phyloP scores from a whole-genome alignment of 2,888 invertebrate species.

The Unio pictorum region DNA sequence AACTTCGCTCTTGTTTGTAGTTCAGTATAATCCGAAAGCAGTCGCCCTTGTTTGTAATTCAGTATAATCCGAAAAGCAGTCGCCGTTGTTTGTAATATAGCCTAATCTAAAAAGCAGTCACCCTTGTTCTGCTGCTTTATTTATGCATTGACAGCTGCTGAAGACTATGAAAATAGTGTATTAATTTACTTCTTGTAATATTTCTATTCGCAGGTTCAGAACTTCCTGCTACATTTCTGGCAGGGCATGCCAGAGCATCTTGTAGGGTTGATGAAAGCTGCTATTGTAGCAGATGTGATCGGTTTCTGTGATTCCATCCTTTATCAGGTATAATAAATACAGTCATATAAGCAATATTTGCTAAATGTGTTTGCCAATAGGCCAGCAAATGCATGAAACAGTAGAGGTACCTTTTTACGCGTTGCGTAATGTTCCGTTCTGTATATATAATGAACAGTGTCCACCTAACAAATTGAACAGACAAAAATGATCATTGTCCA shows the following conservation, averaged over 20 bases:
- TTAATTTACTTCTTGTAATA: neutral
- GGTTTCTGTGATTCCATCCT: constrained; percentile 70
- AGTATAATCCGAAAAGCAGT: too few species aligned
- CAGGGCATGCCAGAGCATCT: constrained; percentile 72
- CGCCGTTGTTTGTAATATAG: too few species aligned
- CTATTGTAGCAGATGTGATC: constrained; percentile 64
- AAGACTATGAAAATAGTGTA: neutral
- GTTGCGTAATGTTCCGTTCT: neutral
- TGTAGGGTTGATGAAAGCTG: constrained; percentile 56
- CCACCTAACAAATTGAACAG: too few species aligned
- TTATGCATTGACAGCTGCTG: too few species aligned
- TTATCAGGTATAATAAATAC: constrained; percentile 63
- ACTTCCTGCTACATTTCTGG: constrained; percentile 71
- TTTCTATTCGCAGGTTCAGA: constrained; percentile 60
- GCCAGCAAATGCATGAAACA: neutral
- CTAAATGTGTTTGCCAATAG: neutral
- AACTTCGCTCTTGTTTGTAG: too few species aligned
- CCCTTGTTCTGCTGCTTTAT: too few species aligned
- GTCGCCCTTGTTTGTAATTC: too few species aligned
- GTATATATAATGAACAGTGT: neutral
- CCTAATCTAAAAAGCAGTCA: too few species aligned
- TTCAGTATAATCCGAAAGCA: too few species aligned
- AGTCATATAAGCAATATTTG: neutral
- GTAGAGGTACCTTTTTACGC: neutral
- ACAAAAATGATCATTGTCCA: too few species aligned